Evolutionary conservation across 2,797 vertebrate genomes (phyloP).

Genomic region (Remorina albescens): DNA sequence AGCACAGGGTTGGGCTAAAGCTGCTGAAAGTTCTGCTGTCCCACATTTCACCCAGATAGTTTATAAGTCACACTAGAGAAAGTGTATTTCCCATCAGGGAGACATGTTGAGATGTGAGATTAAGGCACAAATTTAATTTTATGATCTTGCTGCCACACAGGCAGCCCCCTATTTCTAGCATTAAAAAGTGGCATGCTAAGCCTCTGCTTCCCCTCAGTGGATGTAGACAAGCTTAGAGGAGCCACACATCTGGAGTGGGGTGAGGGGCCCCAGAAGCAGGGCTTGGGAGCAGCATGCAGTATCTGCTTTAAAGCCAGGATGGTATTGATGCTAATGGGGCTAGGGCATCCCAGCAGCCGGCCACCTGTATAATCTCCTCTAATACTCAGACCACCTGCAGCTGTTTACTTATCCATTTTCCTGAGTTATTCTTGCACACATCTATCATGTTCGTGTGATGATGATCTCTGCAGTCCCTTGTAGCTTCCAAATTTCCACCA

Average conservation of each 20-base stretch:
- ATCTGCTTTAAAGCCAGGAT: slow-evolving; percentile 51
- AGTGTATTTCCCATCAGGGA: background rate
- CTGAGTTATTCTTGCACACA: slow-evolving; percentile 55
- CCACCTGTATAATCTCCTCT: slow-evolving; percentile 78
- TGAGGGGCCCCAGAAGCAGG: slow-evolving; percentile 47
- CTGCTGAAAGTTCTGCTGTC: background rate
- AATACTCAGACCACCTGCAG: slow-evolving; percentile 67
- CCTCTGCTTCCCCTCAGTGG: slow-evolving; percentile 36
- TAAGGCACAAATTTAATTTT: slow-evolving; percentile 33
- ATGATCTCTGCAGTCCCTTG: slow-evolving; percentile 31
- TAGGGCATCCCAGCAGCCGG: slow-evolving; percentile 49
- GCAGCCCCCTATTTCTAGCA: background rate
- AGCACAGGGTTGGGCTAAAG: background rate
- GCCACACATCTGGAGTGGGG: slow-evolving; percentile 56
- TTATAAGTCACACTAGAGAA: slow-evolving; percentile 3
- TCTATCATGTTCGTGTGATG: slow-evolving; percentile 2
- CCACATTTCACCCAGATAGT: slow-evolving; percentile 20
- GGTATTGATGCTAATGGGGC: slow-evolving; percentile 65
- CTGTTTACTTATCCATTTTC: slow-evolving; percentile 73
- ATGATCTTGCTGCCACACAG: slow-evolving; percentile 1
- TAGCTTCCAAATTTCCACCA: slow-evolving; percentile 1
- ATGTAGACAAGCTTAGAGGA: slow-evolving; percentile 46
- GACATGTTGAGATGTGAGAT: slow-evolving; percentile 22
- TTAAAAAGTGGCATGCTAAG: slow-evolving; percentile 46
- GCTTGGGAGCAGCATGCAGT: slow-evolving; percentile 60